Evolutionary conservation across 2,797 vertebrate genomes (phyloP), one percentile per base, ranked within the genome.

Genomic region (Psittacula echo): DNA sequence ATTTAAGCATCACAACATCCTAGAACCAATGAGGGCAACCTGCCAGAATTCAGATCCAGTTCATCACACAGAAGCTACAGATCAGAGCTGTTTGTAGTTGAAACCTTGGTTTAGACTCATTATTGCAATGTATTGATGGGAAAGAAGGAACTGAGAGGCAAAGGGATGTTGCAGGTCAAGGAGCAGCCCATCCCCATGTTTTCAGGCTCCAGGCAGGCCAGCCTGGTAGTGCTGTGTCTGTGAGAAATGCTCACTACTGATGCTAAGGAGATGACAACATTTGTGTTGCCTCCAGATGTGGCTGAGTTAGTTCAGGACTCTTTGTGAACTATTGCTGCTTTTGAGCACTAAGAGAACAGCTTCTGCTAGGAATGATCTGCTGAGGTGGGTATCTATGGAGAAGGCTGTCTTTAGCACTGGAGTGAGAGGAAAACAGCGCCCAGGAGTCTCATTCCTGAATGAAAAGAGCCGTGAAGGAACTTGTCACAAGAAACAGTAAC

Each of bases 251-350:
- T 54, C 37, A 2, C 50, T 34, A 62, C 50, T 58, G 67, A 16
- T 22, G 30, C 85, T n/a, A 60, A 45, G 18, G 54, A 30, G 39
- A 11, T 14, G 15, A 20, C 37, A 67, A 30, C 17, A 32, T 56
- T 22, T 0, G 0, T 34, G 68, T 0, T 32, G 50, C 61, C 21
- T 66, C 61, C 53, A 84, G 6, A 1, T 9, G 24, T 15, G 7
- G 0, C 1, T 21, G 76, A 67, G 11, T 26, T 9, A 42, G 29
- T 53, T 34, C 48, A 23, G 41, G 74, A 48, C 27, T 51, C 62
- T 27, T 11, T 6, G 61, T n/a, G 34, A 95, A 13, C 47, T 53
- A 65, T 20, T 75, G 54, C 70, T 84, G 45, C 76, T 86, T 56
- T 8, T 62, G 75, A 83, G 37, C 37, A 11, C 37, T 5, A 4